These are phyloP conservation scores for Diabrotica virgifera DNA, from an alignment of 1,140 invertebrate species.

Conservation along the genomic window DNA sequence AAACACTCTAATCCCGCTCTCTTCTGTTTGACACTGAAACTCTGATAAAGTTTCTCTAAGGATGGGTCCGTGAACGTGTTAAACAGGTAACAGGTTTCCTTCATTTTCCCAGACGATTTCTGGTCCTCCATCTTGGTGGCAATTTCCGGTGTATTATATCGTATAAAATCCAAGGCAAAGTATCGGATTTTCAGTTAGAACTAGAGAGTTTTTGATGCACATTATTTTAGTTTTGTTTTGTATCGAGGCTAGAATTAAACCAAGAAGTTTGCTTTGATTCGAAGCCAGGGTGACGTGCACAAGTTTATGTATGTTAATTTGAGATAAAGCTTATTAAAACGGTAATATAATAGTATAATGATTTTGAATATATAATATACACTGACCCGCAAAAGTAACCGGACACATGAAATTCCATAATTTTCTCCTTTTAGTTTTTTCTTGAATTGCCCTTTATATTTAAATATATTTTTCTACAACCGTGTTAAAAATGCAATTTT, in stretches of 20 bases:
- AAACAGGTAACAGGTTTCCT: constrained; percentile 39
- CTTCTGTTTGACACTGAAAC: constrained; percentile 72
- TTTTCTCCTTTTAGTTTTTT: too few species aligned
- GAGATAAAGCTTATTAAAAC: too few species aligned
- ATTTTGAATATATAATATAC: too few species aligned
- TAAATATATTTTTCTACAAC: too few species aligned
- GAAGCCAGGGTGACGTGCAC: background rate
- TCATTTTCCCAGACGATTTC: constrained; percentile 35
- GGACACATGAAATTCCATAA: too few species aligned
- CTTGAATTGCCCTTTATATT: too few species aligned
- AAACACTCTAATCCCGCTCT: constrained; percentile 75
- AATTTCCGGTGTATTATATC: background rate
- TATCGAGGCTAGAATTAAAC: background rate
- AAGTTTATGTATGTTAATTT: too few species aligned
- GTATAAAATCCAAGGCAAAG: background rate
- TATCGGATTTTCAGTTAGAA: background rate
- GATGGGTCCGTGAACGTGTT: constrained; percentile 53
- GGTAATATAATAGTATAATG: too few species aligned
- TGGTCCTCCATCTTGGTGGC: constrained; percentile 28
- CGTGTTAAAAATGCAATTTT: too few species aligned
- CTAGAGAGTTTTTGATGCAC: background rate
- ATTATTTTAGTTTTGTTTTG: background rate
- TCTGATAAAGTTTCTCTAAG: constrained; percentile 72
- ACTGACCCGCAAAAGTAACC: too few species aligned
- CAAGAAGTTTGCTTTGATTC: background rate